Percentiles rank a stretch among this genome's conserved stretches.
These are phyloP conservation scores for Polydesmus complanatus DNA, from an alignment of 2,888 invertebrate genomes.

Conservation along the genomic window DNA sequence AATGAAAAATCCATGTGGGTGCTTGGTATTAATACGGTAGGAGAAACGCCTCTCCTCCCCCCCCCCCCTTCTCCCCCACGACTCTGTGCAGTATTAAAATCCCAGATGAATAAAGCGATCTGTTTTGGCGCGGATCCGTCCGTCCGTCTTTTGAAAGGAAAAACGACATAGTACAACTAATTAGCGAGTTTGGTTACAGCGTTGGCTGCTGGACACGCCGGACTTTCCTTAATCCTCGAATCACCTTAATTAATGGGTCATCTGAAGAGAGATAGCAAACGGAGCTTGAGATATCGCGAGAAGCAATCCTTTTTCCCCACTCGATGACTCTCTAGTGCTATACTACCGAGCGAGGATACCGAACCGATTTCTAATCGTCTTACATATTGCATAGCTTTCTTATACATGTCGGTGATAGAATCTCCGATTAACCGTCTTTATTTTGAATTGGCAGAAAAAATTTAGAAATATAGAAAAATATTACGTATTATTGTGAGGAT, in stretches of 20 bases:
- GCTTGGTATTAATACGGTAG: neutral
- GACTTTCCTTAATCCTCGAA: constrained; percentile 9
- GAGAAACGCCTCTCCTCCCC: neutral
- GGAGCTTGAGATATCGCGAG: neutral
- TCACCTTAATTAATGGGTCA: constrained; percentile 9
- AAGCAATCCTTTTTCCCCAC: constrained; percentile 6
- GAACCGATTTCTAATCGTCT: too few relatives aligned
- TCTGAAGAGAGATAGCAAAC: neutral
- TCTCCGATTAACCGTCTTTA: too few relatives aligned
- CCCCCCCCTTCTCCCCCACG: neutral
- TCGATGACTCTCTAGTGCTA: too few relatives aligned
- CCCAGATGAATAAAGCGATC: neutral
- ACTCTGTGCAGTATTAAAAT: neutral
- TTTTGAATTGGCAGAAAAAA: too few relatives aligned
- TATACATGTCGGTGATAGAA: too few relatives aligned
- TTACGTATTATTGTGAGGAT: too few relatives aligned
- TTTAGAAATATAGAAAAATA: too few relatives aligned
- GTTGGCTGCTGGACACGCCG: constrained; percentile 8
- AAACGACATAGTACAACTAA: neutral
- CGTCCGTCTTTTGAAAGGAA: neutral
- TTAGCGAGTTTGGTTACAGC: constrained; percentile 13
- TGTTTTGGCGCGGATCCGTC: neutral
- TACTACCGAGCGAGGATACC: too few relatives aligned
- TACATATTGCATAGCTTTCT: too few relatives aligned
- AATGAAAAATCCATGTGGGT: neutral